Percentiles rank a stretch among this genome's conserved stretches.
phyloP scores from a whole-genome alignment of 2,797 vertebrate species.

The Enteromius viviparus region DNA sequence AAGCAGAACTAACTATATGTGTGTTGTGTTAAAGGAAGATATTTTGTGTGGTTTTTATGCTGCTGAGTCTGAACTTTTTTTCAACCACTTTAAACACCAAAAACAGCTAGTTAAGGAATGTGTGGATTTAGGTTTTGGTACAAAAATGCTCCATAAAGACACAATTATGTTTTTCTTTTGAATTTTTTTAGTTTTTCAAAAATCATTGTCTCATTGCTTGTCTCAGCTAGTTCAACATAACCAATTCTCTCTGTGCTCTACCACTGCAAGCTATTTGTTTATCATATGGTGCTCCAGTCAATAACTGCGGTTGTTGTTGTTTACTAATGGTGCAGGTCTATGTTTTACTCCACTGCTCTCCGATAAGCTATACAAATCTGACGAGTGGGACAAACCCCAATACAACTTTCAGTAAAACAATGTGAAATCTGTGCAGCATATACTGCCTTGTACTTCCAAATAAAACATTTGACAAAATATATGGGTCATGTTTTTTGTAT shows the following conservation, averaged over 20 bases:
- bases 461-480: slow-evolving; percentile 32
- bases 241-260: not conserved
- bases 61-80: not conserved
- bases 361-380: slow-evolving; percentile 32
- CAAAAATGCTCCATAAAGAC: not conserved
- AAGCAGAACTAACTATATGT: not conserved
- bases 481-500: not conserved
- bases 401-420: not conserved
- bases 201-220: not conserved
- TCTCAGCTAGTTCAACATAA: not conserved
- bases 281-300: slow-evolving; percentile 34
- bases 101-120: not conserved
- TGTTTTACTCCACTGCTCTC: slow-evolving; percentile 18
- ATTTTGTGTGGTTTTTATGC: slow-evolving; percentile 6
- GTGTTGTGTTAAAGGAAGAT: not conserved
- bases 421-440: slow-evolving; percentile 19
- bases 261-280: slow-evolving; percentile 15
- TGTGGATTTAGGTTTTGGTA: not conserved
- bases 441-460: slow-evolving; percentile 21
- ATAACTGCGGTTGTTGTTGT: slow-evolving; percentile 9
- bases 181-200: not conserved
- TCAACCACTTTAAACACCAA: not conserved
- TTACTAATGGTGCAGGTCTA: slow-evolving; percentile 1
- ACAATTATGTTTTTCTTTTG: not conserved
- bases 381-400: not conserved